Percentiles rank a stretch among this genome's conserved stretches.
Conservation (phyloP, 1,140 invertebrate genomes). For the Hirudo medicinalis region DNA sequence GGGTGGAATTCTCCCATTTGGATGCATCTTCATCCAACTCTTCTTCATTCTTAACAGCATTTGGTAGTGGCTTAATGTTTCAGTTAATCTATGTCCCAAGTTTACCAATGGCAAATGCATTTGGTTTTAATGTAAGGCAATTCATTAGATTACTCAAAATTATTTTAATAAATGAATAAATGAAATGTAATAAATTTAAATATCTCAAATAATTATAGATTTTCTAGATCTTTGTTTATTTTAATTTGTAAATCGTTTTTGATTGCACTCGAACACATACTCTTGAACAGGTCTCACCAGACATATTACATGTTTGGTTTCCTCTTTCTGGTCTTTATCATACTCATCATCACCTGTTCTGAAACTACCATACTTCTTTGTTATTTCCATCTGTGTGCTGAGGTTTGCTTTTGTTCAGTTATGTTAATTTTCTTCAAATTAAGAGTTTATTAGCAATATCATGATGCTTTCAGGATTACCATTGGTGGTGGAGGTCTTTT, state of each 20-base stretch:
- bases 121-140: too few species aligned
- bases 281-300: constrained; percentile 61
- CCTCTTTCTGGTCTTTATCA: constrained; percentile 90
- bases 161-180: too few species aligned
- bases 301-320: constrained; percentile 99
- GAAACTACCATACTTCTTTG: constrained; percentile 94
- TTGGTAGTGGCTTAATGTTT: constrained; percentile 51
- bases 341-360: constrained; percentile 92
- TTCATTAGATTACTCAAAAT: too few species aligned
- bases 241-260: constrained; percentile 13
- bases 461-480: constrained; percentile 56
- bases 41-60: constrained; percentile 98
- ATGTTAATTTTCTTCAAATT: constrained; percentile 18
- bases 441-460: not conserved
- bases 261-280: constrained; percentile 18
- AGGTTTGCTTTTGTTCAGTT: constrained; percentile 53
- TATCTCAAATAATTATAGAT: too few species aligned
- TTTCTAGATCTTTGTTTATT: not conserved
- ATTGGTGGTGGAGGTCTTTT: constrained; percentile 82
- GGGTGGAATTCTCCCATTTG: constrained; percentile 95
- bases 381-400: constrained; percentile 97
- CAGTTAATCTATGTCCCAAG: not conserved
- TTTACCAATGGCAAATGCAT: too few species aligned
- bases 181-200: too few species aligned
- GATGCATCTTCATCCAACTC: constrained; percentile 97